Evolutionary conservation across 1,140 invertebrate species (phyloP).

Genomic region (Rhopalosiphum padi): DNA sequence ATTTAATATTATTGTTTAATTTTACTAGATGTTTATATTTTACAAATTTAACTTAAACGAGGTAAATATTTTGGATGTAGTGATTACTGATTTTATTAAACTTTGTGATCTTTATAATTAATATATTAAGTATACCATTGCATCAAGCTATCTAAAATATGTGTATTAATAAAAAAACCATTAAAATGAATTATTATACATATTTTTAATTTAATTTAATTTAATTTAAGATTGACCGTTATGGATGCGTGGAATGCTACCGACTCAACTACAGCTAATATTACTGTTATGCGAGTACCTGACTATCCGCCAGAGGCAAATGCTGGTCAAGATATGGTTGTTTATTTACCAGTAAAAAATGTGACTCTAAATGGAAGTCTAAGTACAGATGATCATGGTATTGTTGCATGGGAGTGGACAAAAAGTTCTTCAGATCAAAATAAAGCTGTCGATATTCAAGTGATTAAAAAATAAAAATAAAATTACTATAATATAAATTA

Average conservation of each 20-base stretch:
- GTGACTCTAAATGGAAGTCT: constrained; percentile 88
- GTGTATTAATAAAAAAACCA: not conserved
- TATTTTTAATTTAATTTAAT: constrained; percentile 54
- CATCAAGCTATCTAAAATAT: not conserved
- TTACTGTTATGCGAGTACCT: constrained; percentile 87
- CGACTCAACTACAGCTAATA: constrained; percentile 86
- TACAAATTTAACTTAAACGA: too few species aligned
- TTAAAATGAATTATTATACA: not conserved
- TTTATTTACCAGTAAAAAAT: constrained; percentile 89
- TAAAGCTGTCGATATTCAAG: constrained; percentile 91
- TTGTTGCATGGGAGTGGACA: constrained; percentile 93
- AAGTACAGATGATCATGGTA: constrained; percentile 92
- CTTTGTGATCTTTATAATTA: not conserved
- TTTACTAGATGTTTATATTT: too few species aligned
- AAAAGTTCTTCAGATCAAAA: constrained; percentile 81
- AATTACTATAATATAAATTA: not conserved
- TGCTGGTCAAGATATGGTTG: constrained; percentile 87
- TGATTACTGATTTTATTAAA: not conserved
- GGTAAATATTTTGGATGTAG: not conserved
- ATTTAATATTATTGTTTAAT: too few species aligned
- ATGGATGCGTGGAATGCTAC: constrained; percentile 88
- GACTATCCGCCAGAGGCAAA: constrained; percentile 95
- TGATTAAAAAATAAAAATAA: constrained; percentile 60
- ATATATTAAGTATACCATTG: not conserved
- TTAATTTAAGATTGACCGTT: constrained; percentile 76